Evolutionary conservation across 2,888 invertebrate species (phyloP), one percentile per base, ranked within the genome.

Genomic region (Microctonus aethiopoides): DNA sequence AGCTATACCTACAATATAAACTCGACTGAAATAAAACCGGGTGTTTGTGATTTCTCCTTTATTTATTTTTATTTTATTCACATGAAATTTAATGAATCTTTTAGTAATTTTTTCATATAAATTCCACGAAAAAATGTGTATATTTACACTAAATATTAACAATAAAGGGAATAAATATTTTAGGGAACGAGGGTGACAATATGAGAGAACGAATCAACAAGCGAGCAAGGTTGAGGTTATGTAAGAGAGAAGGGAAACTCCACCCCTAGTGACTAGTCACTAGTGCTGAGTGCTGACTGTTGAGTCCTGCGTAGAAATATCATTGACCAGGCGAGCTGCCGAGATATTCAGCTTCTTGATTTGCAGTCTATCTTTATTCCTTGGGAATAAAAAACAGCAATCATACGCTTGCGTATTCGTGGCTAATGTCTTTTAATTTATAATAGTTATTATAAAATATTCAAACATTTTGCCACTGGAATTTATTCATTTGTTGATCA

Each of bases 251-350:
- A 13, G 10, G 3, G 2, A 7, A 34, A 34, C 57, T 57, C 57
- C 57, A 57, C 34, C 57, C 57, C 34, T 29, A 20, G 9, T 32
- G 10, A n/a, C 13, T 24, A 9, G 10, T 36, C 29, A 16, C 6
- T 4, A 16, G 16, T n/a, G 16, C 20, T 46, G 6, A n/a, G 46
- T 7, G 16, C 16, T 7, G 20, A 5, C n/a, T 41, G 41, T 41
- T 5, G 16, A n/a, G n/a, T n/a, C n/a, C n/a, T 57, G 57, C 26
- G 57, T 57, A 10, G 32, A 32, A n/a, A 16, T 20, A 57, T 57
- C 57, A 57, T 57, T 57, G 57, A 57, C 57, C 57, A 34, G 34
- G n/a, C 32, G 57, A 34, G 57, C n/a, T n/a, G n/a, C n/a, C n/a
- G n/a, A n/a, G n/a, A n/a, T n/a, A n/a, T n/a, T n/a, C n/a, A n/a